A percentile compares a stretch with the other conserved stretches of the same genome.
phyloP scores from a whole-genome alignment of 1,140 invertebrate species.

The Drosophila virilis region DNA sequence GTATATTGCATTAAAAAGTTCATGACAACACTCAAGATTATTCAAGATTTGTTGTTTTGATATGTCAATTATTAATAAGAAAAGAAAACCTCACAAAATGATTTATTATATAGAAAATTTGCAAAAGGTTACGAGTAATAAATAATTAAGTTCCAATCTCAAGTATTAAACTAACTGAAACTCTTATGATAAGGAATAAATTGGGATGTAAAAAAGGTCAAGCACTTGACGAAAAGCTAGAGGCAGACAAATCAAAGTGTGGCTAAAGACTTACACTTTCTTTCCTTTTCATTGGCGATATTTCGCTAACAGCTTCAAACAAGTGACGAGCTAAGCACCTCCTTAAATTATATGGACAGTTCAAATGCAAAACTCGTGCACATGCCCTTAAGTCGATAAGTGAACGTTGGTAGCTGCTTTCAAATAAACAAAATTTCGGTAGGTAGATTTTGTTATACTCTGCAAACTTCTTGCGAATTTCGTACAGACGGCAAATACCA shows the following conservation, averaged over 20 bases:
- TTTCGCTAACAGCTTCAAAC: background rate
- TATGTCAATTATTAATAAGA: background rate
- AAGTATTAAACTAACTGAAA: background rate
- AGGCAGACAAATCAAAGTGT: background rate
- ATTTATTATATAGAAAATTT: background rate
- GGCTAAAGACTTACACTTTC: slow-evolving; percentile 12
- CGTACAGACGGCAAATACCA: no score
- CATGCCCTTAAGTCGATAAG: slow-evolving; percentile 17
- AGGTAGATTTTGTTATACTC: background rate
- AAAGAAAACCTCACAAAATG: background rate
- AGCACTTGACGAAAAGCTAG: background rate
- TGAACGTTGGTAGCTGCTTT: slow-evolving; percentile 30
- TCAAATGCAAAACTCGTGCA: slow-evolving; percentile 34
- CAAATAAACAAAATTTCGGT: background rate
- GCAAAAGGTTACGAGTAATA: background rate
- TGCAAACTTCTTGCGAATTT: background rate
- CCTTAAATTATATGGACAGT: slow-evolving; percentile 27
- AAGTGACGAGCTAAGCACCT: slow-evolving; percentile 10
- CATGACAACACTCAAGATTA: background rate
- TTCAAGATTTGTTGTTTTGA: background rate
- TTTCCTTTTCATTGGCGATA: slow-evolving; percentile 28
- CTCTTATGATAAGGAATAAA: background rate
- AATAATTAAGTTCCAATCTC: background rate
- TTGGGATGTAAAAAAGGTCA: background rate
- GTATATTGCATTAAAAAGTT: slow-evolving; percentile 1